Evolutionary conservation across 1,140 invertebrate genomes (phyloP), one percentile per base, ranked within the genome.

Genomic region (Nixonia krombeini): DNA sequence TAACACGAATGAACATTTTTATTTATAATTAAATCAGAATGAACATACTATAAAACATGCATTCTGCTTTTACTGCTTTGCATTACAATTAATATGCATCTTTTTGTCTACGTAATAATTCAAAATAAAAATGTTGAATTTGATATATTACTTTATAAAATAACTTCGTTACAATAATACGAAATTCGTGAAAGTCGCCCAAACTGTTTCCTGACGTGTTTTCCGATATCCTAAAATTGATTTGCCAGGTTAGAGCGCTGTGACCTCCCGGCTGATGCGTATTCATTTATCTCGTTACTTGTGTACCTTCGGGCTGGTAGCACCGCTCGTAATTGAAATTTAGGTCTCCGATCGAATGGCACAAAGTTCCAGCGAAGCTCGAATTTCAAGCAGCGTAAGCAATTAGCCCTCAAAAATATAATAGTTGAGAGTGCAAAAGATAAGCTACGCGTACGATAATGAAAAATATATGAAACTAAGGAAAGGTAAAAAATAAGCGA

Each of bases 241-340:
- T 21, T 21, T 9, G 29, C 29, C 12, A 55, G 9, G 46, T 5
- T 8, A 29, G 51, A 35, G 26, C 8, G 28, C n/a, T 2, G 8
- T 38, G 23, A 46, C 6, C 12, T 56, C 46, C 47, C 52, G 37
- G 50, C 47, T 56, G 40, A 63, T 16, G 50, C 50, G 37, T 55
- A 55, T 50, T 33, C 29, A 44, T 49, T 68, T 47, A 62, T 62
- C 13, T 68, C 49, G 57, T 68, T 62, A 68, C 58, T 55, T 63
- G 59, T n/a, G 66, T 69, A 69, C 55, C 66, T 69, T 51, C 46
- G 26, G 49, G 26, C 16, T 26, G 17, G 38, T 38, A 17, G 37
- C 25, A 26, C 37, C 15, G 28, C 18, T 55, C n/a, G 58, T 49
- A 13, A 42, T 68, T 47, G 44, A 63, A 45, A 29, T 35, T 35